Evolutionary conservation across 2,113 vertebrate species (phyloP), one percentile per base, ranked within the genome.

Genomic region (Hyaena hyaena): DNA sequence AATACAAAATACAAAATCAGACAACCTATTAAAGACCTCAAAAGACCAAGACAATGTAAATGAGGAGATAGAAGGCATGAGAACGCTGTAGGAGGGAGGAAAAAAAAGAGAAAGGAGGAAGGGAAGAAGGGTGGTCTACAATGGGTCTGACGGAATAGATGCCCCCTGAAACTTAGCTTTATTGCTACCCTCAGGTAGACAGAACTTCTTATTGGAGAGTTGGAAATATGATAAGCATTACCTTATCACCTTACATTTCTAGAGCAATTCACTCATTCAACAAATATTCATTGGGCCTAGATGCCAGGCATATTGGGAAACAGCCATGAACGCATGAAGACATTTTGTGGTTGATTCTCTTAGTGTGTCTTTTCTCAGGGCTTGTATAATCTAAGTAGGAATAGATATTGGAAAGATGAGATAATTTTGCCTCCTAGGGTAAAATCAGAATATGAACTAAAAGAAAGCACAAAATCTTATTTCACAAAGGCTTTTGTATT

Each of bases 111-210:
- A 43, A 80, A 66, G 17, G n/a, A 58, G 48, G 35, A 50, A 58
- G 19, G 19, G 43, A 15, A 4, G 28, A 39, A 4, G 8, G 9
- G 80, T 16, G 35, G 1, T 65, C 14, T 23, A 33, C 33, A 39
- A 53, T 17, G 4, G 3, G 0, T 85, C 33, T 33, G 48, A 50
- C 2, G 0, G 2, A 1, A 7, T 1, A 65, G 76, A 48, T 8
- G 35, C 4, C 17, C 7, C 10, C 12, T 6, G 39, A 74, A 17
- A 80, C 39, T 26, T 48, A 10, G 16, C 4, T 24, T 4, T 7
- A 26, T 7, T 8, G 5, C 50, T 50, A 23, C 11, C 16, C 31
- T 83, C 19, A 48, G 39, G 61, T 61, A 19, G 48, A 74, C 1
- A 66, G 35, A 10, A 50, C 35, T 79, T 69, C 48, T 86, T 55